A percentile compares a stretch with the other conserved stretches of the same genome.
These are phyloP conservation scores for Drosophila sturtevanti DNA, from an alignment of 1,140 invertebrate genomes.

Conservation along the genomic window DNA sequence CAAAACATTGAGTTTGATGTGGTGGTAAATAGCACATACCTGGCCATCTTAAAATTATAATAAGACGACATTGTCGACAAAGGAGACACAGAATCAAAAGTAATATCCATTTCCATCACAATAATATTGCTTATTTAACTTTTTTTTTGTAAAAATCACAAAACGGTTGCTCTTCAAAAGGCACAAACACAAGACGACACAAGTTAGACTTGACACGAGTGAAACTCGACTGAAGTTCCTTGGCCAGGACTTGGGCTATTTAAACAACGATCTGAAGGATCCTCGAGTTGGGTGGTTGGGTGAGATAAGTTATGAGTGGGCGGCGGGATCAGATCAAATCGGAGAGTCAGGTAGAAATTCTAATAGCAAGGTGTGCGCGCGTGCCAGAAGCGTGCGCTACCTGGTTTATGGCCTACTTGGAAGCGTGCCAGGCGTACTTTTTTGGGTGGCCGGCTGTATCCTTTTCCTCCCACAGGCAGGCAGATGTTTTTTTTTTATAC, in stretches of 20 bases:
- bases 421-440: conserved; percentile 72
- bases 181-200: conserved; percentile 46
- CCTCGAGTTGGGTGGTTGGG: conserved; percentile 17
- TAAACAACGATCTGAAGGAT: conserved; percentile 41
- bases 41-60: conserved; percentile 64
- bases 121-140: conserved; percentile 27
- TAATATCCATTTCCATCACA: conserved; percentile 69
- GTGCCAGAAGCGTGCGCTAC: conserved; percentile 72
- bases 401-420: conserved; percentile 48
- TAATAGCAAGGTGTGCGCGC: conserved; percentile 49
- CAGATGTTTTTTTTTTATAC: conserved; percentile 59
- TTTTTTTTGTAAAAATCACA: conserved; percentile 38
- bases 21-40: conserved; percentile 47
- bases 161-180: conserved; percentile 11
- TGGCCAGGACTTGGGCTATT: conserved; percentile 41
- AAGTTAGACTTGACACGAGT: conserved; percentile 76
- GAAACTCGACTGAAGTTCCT: conserved; percentile 62
- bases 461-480: conserved; percentile 42
- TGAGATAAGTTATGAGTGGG: neutral
- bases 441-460: conserved; percentile 51
- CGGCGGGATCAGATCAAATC: neutral
- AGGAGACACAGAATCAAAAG: conserved; percentile 55
- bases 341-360: conserved; percentile 8
- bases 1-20: neutral
- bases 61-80: conserved; percentile 69